A percentile compares a stretch with the other conserved stretches of the same genome.
These are phyloP conservation scores for Lepeophtheirus nordmannii DNA, from an alignment of 2,888 invertebrate species.

Conservation along the genomic window DNA sequence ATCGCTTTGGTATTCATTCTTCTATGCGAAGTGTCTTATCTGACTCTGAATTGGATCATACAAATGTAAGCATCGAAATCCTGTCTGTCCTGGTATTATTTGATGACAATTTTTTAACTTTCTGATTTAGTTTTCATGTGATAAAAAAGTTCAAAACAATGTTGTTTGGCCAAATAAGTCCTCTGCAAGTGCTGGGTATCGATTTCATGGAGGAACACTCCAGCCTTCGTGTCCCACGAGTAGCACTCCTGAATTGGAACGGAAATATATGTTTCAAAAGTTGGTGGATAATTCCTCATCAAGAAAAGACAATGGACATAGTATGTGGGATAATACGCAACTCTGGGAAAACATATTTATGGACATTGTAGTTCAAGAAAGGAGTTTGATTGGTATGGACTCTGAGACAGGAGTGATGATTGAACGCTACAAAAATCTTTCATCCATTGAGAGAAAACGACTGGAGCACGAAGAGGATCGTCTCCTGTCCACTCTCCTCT, in stretches of 20 bases:
- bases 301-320: neutral
- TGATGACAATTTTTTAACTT: neutral
- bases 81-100: neutral
- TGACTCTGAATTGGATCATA: constrained; percentile 78
- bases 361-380: constrained; percentile 89
- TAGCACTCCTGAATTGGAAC: neutral
- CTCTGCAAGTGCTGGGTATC: constrained; percentile 64
- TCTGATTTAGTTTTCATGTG: neutral
- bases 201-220: constrained; percentile 70
- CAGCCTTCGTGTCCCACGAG: neutral
- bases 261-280: constrained; percentile 6
- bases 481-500: constrained; percentile 79
- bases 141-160: neutral
- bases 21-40: constrained; percentile 76
- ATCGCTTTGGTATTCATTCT: constrained; percentile 28
- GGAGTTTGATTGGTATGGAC: constrained; percentile 99
- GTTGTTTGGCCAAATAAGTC: constrained; percentile 88
- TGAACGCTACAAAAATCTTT: constrained; percentile 59
- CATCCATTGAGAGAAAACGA: constrained; percentile 79
- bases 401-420: constrained; percentile 98
- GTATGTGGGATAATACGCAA: constrained; percentile 93
- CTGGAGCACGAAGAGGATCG: constrained; percentile 96
- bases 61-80: constrained; percentile 52
- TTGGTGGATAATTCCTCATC: neutral
- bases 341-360: constrained; percentile 99